Evolutionary conservation across 2,113 vertebrate genomes (phyloP), one percentile per base, ranked within the genome.

Genomic region (Callionymus lyra): DNA sequence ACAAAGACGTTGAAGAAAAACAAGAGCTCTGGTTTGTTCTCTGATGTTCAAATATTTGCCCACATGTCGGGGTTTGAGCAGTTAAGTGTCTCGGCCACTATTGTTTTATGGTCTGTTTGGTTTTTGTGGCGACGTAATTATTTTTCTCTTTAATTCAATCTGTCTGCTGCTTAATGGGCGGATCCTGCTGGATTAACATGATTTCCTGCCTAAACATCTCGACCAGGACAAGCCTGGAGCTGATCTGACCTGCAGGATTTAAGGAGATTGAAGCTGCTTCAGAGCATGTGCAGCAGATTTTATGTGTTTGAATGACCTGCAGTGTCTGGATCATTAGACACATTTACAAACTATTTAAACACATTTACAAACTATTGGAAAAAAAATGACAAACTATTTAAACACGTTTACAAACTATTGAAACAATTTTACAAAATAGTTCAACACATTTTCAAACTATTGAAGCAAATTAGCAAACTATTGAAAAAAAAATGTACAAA

Each of bases 91-190:
- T 31, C 12, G 45, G 35, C 12, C 40, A 18, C 39, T 40, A 15
- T 43, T 60, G 47, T 31, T 31, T 44, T 62, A 44, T 61, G 31
- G 38, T 37, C 34, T 40, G 34, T 54, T 56, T 39, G 70, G 44
- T 67, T 38, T 56, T 56, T 12, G 42, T 34, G 53, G 16, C 56
- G n/a, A 39, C 33, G 42, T 52, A 53, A 74, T 73, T 74, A 63
- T 74, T 81, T 70, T 64, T 52, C 38, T 38, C 52, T 66, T 65
- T 73, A 81, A 79, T 73, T 69, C 21, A 81, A 77, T 79, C 65
- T 78, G 72, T 71, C 74, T 79, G 70, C 48, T 32, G 48, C 47
- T 68, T 73, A 73, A 76, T 71, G 41, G 58, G 49, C 44, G 51
- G 62, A 76, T 79, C 62, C 53, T 63, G 68, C 56, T 59, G 70